Percentiles rank a stretch among this genome's conserved stretches.
Conservation (phyloP, 2,113 vertebrate species). For the Cettia cetti region DNA sequence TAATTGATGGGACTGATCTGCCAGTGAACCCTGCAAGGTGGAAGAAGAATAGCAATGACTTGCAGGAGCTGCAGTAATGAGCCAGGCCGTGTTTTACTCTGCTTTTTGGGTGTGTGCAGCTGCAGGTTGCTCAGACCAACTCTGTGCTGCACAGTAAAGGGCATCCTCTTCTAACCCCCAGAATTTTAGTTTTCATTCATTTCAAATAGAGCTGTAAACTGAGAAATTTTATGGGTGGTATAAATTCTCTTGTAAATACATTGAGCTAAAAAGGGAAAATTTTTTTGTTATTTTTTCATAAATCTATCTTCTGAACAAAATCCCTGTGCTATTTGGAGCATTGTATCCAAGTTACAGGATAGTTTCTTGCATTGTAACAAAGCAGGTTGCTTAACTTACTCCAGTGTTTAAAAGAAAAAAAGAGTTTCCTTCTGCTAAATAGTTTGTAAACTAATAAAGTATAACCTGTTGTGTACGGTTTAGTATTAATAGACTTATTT, state of each 20-base stretch:
- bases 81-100: not conserved
- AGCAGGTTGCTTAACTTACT: not conserved
- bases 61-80: not conserved
- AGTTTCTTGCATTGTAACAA: not conserved
- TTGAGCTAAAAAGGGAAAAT: not conserved
- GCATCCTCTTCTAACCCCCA: not conserved
- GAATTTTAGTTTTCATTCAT: not conserved
- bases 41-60: not conserved
- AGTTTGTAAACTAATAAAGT: not conserved
- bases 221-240: not conserved
- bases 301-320: not conserved
- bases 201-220: not conserved
- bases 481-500: not conserved
- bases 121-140: not conserved
- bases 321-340: accelerated
- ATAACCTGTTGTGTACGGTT: not conserved
- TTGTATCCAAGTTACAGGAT: not conserved
- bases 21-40: not conserved
- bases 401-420: not conserved
- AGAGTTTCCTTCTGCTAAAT: not conserved
- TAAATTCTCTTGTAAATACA: not conserved
- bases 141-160: not conserved
- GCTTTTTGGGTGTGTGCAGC: not conserved
- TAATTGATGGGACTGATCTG: conserved; percentile 11
- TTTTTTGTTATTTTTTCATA: not conserved